Conservation (phyloP, 2,113 vertebrate genomes). For the Deroptyus accipitrinus region DNA sequence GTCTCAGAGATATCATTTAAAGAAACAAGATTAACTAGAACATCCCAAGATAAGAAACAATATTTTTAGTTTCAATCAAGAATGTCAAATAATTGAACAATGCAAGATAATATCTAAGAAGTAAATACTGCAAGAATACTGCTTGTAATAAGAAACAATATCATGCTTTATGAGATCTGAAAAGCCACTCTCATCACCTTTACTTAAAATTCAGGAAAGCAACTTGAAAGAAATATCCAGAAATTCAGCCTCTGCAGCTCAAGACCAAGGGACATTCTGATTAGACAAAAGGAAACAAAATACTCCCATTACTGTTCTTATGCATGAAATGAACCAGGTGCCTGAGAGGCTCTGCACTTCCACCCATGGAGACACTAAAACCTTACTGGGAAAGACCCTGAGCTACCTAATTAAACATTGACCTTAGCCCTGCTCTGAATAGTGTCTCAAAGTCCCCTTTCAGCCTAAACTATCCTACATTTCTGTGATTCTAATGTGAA, state of each 20-base stretch:
- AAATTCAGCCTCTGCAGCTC: background rate
- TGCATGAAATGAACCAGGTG: background rate
- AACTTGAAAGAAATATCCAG: background rate
- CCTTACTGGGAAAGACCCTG: background rate
- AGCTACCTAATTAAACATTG: background rate
- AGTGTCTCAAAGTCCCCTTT: background rate
- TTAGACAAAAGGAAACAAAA: background rate
- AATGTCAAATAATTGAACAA: background rate
- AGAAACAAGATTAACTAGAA: background rate
- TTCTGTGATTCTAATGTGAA: background rate
- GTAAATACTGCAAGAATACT: background rate
- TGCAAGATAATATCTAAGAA: background rate
- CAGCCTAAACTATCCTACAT: accelerated
- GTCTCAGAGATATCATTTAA: background rate
- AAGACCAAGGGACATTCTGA: background rate
- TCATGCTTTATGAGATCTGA: background rate
- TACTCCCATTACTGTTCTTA: background rate
- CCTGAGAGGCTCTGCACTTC: background rate
- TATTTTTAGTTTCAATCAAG: background rate
- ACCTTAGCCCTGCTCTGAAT: background rate
- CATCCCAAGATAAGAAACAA: background rate
- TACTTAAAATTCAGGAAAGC: background rate
- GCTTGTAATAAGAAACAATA: background rate
- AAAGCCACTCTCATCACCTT: background rate
- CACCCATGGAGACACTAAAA: background rate